Evolutionary conservation across 2,888 invertebrate genomes (phyloP).

Genomic region (Podabrus alpinus): DNA sequence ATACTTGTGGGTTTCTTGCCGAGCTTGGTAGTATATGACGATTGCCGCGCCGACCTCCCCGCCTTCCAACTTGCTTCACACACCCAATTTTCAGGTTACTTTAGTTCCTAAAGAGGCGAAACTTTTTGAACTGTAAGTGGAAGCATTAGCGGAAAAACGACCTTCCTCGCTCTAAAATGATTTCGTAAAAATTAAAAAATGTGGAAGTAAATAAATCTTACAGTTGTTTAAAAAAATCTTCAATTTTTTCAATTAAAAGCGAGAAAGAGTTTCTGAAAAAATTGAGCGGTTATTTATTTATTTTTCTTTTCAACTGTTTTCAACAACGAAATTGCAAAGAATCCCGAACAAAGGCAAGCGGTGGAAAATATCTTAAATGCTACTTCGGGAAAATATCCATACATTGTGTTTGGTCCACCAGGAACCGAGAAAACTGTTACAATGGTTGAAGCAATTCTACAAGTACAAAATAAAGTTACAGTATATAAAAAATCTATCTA

Average conservation of each 20-base stretch:
- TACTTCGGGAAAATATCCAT: slow-evolving; percentile 69
- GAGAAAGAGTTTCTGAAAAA: slow-evolving; percentile 11
- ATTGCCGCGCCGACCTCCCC: no score
- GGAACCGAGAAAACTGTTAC: slow-evolving; percentile 80
- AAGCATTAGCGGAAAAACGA: slow-evolving; percentile 69
- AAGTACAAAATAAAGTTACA: slow-evolving; percentile 57
- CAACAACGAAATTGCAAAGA: slow-evolving; percentile 55
- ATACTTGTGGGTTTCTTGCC: no score
- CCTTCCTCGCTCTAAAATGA: slow-evolving; percentile 69
- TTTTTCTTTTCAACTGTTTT: slow-evolving; percentile 43
- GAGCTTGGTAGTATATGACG: no score
- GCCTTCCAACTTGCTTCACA: no score
- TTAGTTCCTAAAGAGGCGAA: background rate
- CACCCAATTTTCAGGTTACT: no score
- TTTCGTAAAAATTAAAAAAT: slow-evolving; percentile 54
- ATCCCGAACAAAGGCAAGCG: slow-evolving; percentile 67
- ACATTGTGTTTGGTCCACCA: slow-evolving; percentile 86
- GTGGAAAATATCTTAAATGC: slow-evolving; percentile 69
- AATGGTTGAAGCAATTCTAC: slow-evolving; percentile 71
- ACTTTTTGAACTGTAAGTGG: slow-evolving; percentile 59
- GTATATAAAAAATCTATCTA: no score
- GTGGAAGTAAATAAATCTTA: slow-evolving; percentile 26
- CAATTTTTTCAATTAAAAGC: background rate
- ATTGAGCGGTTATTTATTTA: background rate
- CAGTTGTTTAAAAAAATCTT: background rate